phyloP scores from a whole-genome alignment of 2,797 vertebrate genomes.

The Notolepis coatsorum region DNA sequence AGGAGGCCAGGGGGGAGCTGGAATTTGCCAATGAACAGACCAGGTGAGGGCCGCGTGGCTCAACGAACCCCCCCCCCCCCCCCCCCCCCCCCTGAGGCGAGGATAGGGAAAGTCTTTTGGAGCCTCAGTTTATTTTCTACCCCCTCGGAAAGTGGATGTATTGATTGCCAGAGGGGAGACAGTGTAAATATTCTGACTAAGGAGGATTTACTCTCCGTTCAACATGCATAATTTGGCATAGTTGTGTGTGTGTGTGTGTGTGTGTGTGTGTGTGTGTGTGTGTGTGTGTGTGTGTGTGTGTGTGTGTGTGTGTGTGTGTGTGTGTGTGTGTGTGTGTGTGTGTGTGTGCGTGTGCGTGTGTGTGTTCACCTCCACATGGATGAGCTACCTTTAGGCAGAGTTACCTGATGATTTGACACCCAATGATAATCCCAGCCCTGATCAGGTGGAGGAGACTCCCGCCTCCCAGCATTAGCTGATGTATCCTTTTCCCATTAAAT shows the following conservation, averaged over 20 bases:
- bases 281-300: too few species aligned
- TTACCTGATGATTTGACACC: constrained; percentile 49
- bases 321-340: constrained; percentile 1
- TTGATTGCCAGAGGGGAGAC: not conserved
- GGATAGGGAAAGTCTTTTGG: not conserved
- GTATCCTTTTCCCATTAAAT: constrained; percentile 73
- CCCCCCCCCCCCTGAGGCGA: too few species aligned
- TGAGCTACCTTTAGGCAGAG: constrained; percentile 41
- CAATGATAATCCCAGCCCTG: constrained; percentile 42
- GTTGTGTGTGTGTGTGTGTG: too few species aligned
- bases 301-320: too few species aligned
- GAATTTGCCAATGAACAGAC: constrained; percentile 93
- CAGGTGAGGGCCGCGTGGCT: constrained; percentile 81
- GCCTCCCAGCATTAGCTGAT: constrained; percentile 51
- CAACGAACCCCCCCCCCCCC: too few species aligned
- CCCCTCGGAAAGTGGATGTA: too few species aligned
- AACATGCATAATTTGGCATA: too few species aligned
- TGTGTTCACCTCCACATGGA: constrained; percentile 1
- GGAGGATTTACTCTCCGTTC: not conserved
- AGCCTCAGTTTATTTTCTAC: too few species aligned
- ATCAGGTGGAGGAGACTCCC: constrained; percentile 58
- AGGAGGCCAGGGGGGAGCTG: constrained; percentile 88
- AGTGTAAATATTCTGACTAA: too few species aligned
- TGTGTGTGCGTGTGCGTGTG: not conserved
- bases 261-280: too few species aligned